phyloP scores from a whole-genome alignment of 2,888 invertebrate species.

The Punctoribates punctum region DNA sequence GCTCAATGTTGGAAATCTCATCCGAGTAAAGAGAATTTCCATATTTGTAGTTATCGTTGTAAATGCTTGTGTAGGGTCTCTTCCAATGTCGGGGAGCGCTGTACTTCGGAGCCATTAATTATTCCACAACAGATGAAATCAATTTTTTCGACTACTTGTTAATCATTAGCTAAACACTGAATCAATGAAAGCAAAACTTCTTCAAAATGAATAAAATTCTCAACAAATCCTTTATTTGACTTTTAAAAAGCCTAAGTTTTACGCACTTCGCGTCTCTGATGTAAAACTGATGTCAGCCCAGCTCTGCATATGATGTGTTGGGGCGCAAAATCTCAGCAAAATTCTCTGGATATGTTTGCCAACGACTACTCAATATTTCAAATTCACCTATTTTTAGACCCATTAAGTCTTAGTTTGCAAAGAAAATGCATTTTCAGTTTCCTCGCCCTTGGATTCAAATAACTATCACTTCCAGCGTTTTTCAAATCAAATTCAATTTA shows the following conservation, averaged over 20 bases:
- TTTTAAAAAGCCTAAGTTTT: not conserved
- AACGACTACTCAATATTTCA: not conserved
- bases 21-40: conserved; percentile 49
- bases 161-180: not conserved
- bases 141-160: not conserved
- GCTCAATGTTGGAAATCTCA: conserved; percentile 48
- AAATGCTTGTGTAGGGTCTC: conserved; percentile 48
- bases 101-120: conserved; percentile 47
- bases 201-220: not conserved
- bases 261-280: not conserved
- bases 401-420: not conserved
- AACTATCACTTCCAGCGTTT: not conserved
- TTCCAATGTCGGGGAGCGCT: conserved; percentile 46
- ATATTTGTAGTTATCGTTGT: conserved; percentile 49
- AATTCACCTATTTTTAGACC: not conserved
- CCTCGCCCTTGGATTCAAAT: conserved; percentile 5
- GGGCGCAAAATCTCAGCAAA: not conserved
- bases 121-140: no score
- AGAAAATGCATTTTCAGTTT: not conserved
- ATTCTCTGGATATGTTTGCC: not conserved
- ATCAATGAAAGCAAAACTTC: not conserved
- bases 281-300: not conserved
- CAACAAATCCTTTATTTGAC: not conserved
- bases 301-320: not conserved
- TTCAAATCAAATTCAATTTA: no score